phyloP scores from a whole-genome alignment of 2,888 invertebrate genomes.

The Fragum sueziense region DNA sequence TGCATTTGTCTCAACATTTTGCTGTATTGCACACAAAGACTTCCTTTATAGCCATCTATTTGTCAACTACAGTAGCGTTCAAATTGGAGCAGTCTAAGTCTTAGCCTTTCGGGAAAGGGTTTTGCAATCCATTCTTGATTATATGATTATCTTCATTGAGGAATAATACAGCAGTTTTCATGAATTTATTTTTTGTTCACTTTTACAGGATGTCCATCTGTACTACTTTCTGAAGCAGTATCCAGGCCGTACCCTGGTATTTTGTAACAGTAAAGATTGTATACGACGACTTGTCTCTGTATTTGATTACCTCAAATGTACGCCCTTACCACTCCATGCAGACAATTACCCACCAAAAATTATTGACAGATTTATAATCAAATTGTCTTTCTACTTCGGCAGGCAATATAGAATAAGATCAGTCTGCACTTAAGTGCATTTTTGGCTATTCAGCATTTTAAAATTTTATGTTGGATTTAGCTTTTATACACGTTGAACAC shows the following conservation, averaged over 20 bases:
- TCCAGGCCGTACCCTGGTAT: conserved; percentile 96
- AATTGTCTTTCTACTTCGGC: too few relatives aligned
- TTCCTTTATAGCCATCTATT: neutral
- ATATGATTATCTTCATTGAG: neutral
- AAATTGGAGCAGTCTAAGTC: neutral
- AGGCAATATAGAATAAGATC: too few relatives aligned
- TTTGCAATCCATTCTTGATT: neutral
- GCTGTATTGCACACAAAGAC: neutral
- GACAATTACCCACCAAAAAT: too few relatives aligned
- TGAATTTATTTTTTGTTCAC: too few relatives aligned
- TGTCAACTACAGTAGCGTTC: neutral
- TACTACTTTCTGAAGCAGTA: conserved; percentile 93
- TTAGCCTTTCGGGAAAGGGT: neutral
- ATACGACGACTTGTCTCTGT: conserved; percentile 88
- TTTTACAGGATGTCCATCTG: conserved; percentile 90
- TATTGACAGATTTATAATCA: too few relatives aligned
- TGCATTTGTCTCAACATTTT: neutral
- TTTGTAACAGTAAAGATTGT: conserved; percentile 91
- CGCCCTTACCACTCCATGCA: conserved; percentile 85
- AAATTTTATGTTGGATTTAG: too few relatives aligned
- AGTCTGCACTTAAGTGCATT: too few relatives aligned
- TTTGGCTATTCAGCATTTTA: too few relatives aligned
- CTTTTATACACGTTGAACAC: too few relatives aligned
- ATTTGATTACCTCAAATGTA: conserved; percentile 80
- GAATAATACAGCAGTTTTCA: conserved; percentile 83